Evolutionary conservation across 2,113 vertebrate species (phyloP).

Genomic region (Narcine bancroftii): DNA sequence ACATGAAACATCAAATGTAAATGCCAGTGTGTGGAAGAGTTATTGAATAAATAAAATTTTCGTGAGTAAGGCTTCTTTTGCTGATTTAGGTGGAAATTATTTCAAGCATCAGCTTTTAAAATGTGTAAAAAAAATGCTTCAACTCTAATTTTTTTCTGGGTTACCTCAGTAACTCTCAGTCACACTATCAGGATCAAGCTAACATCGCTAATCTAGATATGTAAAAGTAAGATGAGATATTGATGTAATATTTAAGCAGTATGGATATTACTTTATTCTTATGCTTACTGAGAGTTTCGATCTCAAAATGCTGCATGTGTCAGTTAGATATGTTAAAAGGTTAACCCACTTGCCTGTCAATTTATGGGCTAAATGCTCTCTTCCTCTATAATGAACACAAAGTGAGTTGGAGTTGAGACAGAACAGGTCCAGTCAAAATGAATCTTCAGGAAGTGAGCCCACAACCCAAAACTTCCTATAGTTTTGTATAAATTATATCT

Average conservation of each 20-base stretch:
- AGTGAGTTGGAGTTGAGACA: neutral
- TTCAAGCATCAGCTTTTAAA: neutral
- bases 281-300: neutral
- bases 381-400: neutral
- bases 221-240: neutral
- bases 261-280: too few species aligned
- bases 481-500: neutral
- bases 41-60: neutral
- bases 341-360: too few species aligned
- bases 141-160: neutral
- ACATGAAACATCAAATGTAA: neutral
- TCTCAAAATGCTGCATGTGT: too few species aligned
- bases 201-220: neutral
- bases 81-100: too few species aligned
- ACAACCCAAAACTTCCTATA: neutral
- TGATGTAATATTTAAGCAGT: neutral
- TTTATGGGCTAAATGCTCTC: neutral
- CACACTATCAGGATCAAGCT: neutral
- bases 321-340: too few species aligned
- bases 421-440: neutral
- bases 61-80: neutral
- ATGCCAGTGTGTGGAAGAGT: neutral
- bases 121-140: neutral
- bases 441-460: neutral
- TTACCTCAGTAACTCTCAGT: neutral